Conservation (phyloP, 2,888 invertebrate species). For the Chloroclystis v-ata region DNA sequence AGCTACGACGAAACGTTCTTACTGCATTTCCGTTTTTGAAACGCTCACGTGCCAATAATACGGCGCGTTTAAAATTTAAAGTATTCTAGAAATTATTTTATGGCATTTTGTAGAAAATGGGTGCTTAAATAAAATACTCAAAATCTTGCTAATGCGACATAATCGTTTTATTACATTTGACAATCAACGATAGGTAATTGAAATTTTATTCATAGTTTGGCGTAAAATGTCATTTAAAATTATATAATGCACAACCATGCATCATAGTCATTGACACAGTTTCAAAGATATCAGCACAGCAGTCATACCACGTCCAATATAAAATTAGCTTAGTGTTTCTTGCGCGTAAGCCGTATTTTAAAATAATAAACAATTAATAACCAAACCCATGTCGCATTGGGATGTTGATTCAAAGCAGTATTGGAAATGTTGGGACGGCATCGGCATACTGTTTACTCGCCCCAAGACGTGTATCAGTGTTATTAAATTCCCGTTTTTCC, state of each 20-base stretch:
- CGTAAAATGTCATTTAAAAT: too few relatives aligned
- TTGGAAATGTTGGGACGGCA: background rate
- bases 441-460: slow-evolving; percentile 40
- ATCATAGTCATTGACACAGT: too few relatives aligned
- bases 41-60: slow-evolving; percentile 42
- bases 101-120: background rate
- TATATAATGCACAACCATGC: too few relatives aligned
- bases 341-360: too few relatives aligned
- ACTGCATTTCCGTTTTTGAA: slow-evolving; percentile 60
- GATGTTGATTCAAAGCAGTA: background rate
- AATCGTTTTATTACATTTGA: too few relatives aligned
- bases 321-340: too few relatives aligned
- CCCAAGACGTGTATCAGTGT: slow-evolving; percentile 49
- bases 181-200: too few relatives aligned
- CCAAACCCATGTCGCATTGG: background rate
- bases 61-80: slow-evolving; percentile 20
- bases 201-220: too few relatives aligned
- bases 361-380: background rate
- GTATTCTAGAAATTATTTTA: slow-evolving; percentile 8
- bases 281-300: too few relatives aligned
- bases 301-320: too few relatives aligned
- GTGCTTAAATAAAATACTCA: too few relatives aligned
- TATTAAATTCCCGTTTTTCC: slow-evolving; percentile 46
- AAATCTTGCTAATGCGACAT: too few relatives aligned
- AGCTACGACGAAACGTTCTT: slow-evolving; percentile 62